Conservation (phyloP, 2,113 vertebrate genomes). For the Trochalopteron elliotii region DNA sequence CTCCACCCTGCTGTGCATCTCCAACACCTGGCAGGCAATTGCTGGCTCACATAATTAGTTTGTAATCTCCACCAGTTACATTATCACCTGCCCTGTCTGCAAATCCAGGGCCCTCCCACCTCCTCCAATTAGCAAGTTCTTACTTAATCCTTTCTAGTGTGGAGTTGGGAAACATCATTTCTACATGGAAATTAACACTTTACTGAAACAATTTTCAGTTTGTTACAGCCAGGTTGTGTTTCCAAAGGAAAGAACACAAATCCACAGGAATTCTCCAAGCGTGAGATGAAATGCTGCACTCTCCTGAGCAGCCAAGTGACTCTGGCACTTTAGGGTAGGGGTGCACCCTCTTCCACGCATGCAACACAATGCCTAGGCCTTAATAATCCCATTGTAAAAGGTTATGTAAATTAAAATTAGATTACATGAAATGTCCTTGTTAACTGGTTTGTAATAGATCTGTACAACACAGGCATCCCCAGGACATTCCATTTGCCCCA, state of each 20-base stretch:
- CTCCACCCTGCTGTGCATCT: neutral
- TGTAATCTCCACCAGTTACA: neutral
- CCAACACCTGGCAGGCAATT: neutral
- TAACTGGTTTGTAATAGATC: neutral
- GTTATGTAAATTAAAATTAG: slow-evolving; percentile 13
- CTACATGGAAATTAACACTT: neutral
- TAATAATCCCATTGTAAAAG: slow-evolving; percentile 4
- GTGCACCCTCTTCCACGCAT: neutral
- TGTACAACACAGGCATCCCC: neutral
- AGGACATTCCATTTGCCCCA: neutral
- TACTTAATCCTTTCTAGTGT: neutral
- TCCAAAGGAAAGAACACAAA: neutral
- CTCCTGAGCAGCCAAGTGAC: neutral
- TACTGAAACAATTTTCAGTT: neutral
- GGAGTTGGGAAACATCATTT: neutral
- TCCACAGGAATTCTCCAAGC: neutral
- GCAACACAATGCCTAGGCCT: neutral
- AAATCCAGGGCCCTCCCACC: neutral
- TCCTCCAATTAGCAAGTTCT: neutral
- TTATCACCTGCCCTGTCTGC: slow-evolving; percentile 1
- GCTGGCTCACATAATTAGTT: neutral
- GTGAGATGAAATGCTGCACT: neutral
- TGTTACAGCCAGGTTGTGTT: neutral
- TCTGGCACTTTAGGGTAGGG: neutral
- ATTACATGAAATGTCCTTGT: neutral